Conservation (phyloP, 2,888 invertebrate genomes). For the Allophyes oxyacanthae region DNA sequence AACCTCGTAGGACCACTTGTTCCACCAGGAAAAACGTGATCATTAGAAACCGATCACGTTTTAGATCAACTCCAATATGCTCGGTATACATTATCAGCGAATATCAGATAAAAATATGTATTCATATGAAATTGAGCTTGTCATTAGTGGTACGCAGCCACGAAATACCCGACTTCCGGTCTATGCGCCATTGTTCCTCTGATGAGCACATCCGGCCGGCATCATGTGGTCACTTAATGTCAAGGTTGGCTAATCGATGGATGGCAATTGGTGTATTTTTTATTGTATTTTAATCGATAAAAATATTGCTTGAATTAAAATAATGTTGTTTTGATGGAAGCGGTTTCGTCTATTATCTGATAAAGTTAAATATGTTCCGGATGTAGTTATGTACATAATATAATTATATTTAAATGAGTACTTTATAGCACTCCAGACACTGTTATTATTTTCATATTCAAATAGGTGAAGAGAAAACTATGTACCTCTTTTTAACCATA, state of each 20-base stretch:
- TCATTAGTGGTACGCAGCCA: conserved; percentile 38
- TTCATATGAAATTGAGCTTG: conserved; percentile 49
- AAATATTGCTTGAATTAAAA: conserved; percentile 8
- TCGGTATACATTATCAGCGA: conserved; percentile 11
- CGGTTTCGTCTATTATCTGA: too few species aligned
- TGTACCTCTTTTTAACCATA: too few species aligned
- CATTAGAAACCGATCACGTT: conserved; percentile 1
- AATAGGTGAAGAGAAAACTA: too few species aligned
- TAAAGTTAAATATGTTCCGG: too few species aligned
- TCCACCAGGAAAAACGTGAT: too few species aligned
- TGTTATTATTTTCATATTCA: too few species aligned
- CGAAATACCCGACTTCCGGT: conserved; percentile 54
- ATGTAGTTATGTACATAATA: too few species aligned
- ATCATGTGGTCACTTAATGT: conserved; percentile 51
- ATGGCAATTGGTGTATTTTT: conserved; percentile 11
- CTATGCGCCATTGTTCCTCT: conserved; percentile 51
- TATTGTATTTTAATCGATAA: conserved; percentile 10
- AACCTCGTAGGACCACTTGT: too few species aligned
- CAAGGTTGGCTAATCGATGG: conserved; percentile 53
- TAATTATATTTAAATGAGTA: too few species aligned
- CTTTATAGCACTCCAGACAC: too few species aligned
- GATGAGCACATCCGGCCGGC: conserved; percentile 55
- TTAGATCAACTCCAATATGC: too few species aligned
- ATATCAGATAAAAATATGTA: conserved; percentile 36
- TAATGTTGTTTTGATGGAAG: too few species aligned